These are phyloP conservation scores for Nematopogon swammerdamellus DNA, from an alignment of 2,888 invertebrate species.

Conservation along the genomic window DNA sequence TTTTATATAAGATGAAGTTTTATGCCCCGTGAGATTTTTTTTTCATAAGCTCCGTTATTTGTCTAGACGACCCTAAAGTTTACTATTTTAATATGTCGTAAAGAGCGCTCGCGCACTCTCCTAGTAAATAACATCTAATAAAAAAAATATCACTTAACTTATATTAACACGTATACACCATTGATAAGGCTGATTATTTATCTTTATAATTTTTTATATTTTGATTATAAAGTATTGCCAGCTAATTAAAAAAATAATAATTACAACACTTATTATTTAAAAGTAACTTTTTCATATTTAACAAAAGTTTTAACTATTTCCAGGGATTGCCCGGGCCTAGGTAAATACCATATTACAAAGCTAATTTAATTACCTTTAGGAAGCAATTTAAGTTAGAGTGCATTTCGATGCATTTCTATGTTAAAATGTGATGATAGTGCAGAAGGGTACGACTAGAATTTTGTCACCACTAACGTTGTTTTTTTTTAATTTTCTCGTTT, in stretches of 20 bases:
- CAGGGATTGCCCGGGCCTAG: not conserved
- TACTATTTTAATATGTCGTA: not conserved
- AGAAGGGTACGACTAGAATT: not conserved
- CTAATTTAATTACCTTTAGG: not conserved
- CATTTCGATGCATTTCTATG: not conserved
- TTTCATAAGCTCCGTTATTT: not conserved
- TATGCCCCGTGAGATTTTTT: too few relatives aligned
- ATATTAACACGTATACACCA: not conserved
- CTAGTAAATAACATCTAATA: not conserved
- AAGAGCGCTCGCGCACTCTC: not conserved
- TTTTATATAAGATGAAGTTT: too few relatives aligned
- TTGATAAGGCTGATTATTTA: not conserved
- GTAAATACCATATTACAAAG: not conserved
- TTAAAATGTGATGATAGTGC: not conserved
- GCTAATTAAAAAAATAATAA: not conserved
- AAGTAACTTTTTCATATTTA: not conserved
- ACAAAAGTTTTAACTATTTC: not conserved
- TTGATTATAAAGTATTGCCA: not conserved
- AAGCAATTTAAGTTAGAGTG: not conserved
- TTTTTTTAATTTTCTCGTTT: not conserved
- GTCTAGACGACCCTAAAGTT: not conserved
- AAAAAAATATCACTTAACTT: not conserved
- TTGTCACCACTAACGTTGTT: not conserved
- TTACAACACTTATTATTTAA: not conserved
- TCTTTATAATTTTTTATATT: not conserved